phyloP scores from a whole-genome alignment of 2,888 invertebrate species.

The Chrysolina haemoptera region DNA sequence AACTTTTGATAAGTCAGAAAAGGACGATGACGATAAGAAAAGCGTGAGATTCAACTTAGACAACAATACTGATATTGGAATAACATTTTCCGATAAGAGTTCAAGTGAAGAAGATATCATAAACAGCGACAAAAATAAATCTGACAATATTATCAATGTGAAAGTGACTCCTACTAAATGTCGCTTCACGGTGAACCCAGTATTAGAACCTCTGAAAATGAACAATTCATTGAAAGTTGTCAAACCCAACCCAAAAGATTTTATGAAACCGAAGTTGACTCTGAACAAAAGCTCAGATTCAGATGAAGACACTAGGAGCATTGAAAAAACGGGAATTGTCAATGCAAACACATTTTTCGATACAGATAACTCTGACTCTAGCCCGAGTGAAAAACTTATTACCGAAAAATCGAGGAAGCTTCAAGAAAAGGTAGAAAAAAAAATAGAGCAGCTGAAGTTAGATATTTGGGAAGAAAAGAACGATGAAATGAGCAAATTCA shows the following conservation, averaged over 20 bases:
- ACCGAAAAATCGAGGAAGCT: slow-evolving; percentile 52
- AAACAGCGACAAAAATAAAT: slow-evolving; percentile 54
- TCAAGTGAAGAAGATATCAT: slow-evolving; percentile 61
- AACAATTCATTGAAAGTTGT: slow-evolving; percentile 68
- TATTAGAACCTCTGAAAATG: slow-evolving; percentile 52
- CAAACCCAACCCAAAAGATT: slow-evolving; percentile 74
- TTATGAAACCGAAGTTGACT: slow-evolving; percentile 74
- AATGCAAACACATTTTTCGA: slow-evolving; percentile 52
- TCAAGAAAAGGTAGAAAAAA: slow-evolving; percentile 69
- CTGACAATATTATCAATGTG: slow-evolving; percentile 60
- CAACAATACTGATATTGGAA: slow-evolving; percentile 69
- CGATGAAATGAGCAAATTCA: slow-evolving; percentile 66
- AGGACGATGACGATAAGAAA: slow-evolving; percentile 82
- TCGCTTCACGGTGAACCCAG: slow-evolving; percentile 63
- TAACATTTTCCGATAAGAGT: slow-evolving; percentile 66
- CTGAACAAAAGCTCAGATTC: slow-evolving; percentile 69
- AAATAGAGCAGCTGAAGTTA: slow-evolving; percentile 73
- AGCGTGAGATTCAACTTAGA: slow-evolving; percentile 80
- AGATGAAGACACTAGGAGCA: slow-evolving; percentile 71
- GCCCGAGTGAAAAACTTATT: slow-evolving; percentile 53
- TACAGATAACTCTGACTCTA: slow-evolving; percentile 51
- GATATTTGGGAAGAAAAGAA: slow-evolving; percentile 72
- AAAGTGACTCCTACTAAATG: slow-evolving; percentile 59
- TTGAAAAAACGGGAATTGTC: slow-evolving; percentile 57
- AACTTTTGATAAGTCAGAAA: slow-evolving; percentile 61